These are phyloP conservation scores for Glyphotaelius pellucidus DNA, from an alignment of 2,888 invertebrate genomes.

Conservation along the genomic window DNA sequence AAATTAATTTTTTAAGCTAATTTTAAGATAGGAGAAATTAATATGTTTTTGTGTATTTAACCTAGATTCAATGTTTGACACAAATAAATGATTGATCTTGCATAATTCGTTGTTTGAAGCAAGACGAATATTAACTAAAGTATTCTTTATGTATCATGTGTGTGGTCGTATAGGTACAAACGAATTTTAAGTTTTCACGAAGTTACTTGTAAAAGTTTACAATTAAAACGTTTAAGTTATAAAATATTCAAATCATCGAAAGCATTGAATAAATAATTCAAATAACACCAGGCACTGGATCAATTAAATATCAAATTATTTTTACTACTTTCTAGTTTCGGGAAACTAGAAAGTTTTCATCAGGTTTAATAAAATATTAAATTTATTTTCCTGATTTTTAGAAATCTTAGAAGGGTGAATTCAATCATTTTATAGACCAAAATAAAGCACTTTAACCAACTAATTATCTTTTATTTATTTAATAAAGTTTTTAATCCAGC, in stretches of 20 bases:
- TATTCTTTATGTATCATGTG: neutral
- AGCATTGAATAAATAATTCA: constrained; percentile 13
- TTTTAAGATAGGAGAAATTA: neutral
- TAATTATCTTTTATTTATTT: neutral
- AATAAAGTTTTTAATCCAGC: too few species aligned
- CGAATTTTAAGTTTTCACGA: neutral
- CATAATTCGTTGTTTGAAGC: neutral
- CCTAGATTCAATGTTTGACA: neutral
- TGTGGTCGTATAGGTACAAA: neutral
- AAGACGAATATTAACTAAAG: neutral
- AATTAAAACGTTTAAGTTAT: constrained; percentile 12
- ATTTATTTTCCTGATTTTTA: constrained; percentile 13
- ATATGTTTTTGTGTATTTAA: neutral
- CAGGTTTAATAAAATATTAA: constrained; percentile 39
- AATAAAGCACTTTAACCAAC: neutral
- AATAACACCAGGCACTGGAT: constrained; percentile 27
- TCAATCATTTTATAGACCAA: neutral
- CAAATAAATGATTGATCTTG: neutral
- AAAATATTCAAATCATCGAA: neutral
- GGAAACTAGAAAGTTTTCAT: too few species aligned
- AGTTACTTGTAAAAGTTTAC: neutral
- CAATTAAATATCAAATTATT: constrained; percentile 66
- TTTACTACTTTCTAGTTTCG: constrained; percentile 60
- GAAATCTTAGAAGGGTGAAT: neutral
- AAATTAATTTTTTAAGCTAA: neutral